Conservation (phyloP, 2,888 invertebrate species). For the Drosophila atripex region DNA sequence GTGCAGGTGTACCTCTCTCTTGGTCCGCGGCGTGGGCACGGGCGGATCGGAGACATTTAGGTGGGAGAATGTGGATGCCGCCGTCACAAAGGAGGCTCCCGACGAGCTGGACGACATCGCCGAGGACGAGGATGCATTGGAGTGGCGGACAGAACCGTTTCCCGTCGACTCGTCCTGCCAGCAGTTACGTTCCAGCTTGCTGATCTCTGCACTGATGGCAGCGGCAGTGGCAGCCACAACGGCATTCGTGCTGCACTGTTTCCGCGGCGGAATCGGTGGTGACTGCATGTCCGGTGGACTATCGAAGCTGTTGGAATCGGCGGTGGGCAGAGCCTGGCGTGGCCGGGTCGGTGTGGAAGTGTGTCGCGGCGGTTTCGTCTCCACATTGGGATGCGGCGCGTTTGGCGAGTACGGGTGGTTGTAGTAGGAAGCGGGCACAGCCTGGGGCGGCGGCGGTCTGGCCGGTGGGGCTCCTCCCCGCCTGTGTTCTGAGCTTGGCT, state of each 20-base stretch:
- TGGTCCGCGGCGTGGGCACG: conserved; percentile 81
- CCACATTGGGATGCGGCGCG: conserved; percentile 44
- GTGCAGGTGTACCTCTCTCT: conserved; percentile 83
- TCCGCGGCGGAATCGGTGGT: conserved; percentile 82
- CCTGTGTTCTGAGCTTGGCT: conserved; percentile 76
- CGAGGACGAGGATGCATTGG: conserved; percentile 68
- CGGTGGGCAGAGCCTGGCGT: conserved; percentile 57
- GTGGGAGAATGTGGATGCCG: conserved; percentile 75
- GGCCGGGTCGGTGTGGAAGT: conserved; percentile 56
- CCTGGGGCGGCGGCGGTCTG: conserved; percentile 65
- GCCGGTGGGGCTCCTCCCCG: conserved; percentile 61
- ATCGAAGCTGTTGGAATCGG: conserved; percentile 81
- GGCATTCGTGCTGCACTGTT: conserved; percentile 67
- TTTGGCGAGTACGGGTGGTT: conserved; percentile 75
- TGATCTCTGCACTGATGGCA: conserved; percentile 77
- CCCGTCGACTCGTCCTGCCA: conserved; percentile 72
- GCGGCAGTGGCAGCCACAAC: conserved; percentile 74
- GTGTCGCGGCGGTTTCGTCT: conserved; percentile 64
- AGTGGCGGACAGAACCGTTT: conserved; percentile 65
- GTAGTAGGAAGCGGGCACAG: conserved; percentile 69
- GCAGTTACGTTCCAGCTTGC: conserved; percentile 78
- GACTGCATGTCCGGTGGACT: conserved; percentile 83
- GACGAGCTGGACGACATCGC: conserved; percentile 73
- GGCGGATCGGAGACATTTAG: conserved; percentile 73
- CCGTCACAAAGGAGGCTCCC: conserved; percentile 77